phyloP scores from a whole-genome alignment of 2,113 vertebrate genomes.

The Salminus brasiliensis region DNA sequence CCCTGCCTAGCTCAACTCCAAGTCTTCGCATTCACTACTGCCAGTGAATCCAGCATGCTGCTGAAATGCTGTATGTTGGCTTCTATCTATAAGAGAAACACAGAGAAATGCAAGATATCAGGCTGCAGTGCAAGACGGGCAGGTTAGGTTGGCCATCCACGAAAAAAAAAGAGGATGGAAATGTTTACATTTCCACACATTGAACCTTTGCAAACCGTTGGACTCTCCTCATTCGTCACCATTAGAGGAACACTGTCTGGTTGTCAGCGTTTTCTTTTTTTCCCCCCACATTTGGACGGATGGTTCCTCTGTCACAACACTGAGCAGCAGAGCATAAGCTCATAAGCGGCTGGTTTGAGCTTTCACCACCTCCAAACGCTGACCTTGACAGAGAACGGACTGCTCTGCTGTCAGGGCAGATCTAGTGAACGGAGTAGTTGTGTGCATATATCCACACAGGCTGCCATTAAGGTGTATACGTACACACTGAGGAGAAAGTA shows the following conservation, averaged over 20 bases:
- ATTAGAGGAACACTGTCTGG: background rate
- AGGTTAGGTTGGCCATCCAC: background rate
- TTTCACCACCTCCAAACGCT: constrained; percentile 70
- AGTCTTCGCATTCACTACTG: constrained; percentile 43
- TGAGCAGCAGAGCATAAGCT: constrained; percentile 42
- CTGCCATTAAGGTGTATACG: background rate
- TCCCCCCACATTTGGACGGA: background rate
- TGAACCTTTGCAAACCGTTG: background rate
- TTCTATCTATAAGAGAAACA: background rate
- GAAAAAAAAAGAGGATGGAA: background rate
- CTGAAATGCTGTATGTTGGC: background rate
- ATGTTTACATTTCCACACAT: background rate
- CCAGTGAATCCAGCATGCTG: background rate
- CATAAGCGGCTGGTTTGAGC: constrained; percentile 74
- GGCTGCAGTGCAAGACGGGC: too few relatives aligned
- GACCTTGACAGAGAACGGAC: constrained; percentile 64
- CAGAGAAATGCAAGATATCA: background rate
- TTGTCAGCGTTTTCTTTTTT: background rate
- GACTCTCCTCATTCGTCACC: background rate
- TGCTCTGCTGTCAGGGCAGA: background rate
- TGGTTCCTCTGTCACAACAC: constrained; percentile 13
- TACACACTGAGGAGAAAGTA: too few relatives aligned
- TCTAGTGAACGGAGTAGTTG: constrained; percentile 46
- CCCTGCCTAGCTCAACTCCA: constrained; percentile 50
- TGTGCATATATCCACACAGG: background rate